phyloP scores from a whole-genome alignment of 2,888 invertebrate species.

The Cordylochernes scorpioides region DNA sequence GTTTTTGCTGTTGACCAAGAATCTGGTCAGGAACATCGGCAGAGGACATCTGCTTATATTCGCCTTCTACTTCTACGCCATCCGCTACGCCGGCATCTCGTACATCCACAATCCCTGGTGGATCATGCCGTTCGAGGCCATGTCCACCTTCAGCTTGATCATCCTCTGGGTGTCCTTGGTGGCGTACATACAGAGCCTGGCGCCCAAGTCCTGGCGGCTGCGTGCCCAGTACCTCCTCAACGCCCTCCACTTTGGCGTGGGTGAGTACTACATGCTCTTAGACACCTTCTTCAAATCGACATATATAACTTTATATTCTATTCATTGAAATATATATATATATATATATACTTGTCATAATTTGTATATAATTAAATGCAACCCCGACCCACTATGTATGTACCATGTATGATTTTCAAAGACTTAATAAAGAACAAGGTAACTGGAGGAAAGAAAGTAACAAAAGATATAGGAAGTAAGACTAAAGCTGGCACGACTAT shows the following conservation, averaged over 20 bases:
- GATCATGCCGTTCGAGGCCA: slow-evolving; percentile 13
- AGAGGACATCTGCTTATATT: slow-evolving; percentile 13
- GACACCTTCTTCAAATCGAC: no score
- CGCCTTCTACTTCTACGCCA: slow-evolving; percentile 14
- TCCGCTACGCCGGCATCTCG: slow-evolving; percentile 19
- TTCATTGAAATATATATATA: no score
- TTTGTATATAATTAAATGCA: no score
- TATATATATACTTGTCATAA: no score
- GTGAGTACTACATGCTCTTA: slow-evolving; percentile 7
- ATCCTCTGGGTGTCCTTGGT: slow-evolving; percentile 14
- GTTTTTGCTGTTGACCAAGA: slow-evolving; percentile 13
- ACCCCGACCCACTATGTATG: no score
- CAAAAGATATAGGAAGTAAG: no score
- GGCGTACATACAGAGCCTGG: slow-evolving; percentile 28
- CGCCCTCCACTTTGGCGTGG: slow-evolving; percentile 14
- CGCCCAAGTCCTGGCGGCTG: slow-evolving; percentile 9
- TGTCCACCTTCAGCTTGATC: slow-evolving; percentile 13
- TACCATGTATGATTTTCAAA: no score
- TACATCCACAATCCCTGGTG: slow-evolving; percentile 11
- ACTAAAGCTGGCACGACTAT: no score
- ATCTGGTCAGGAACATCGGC: slow-evolving; percentile 13
- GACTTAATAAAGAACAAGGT: no score
- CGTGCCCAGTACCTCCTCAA: slow-evolving; percentile 13
- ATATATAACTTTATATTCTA: no score
- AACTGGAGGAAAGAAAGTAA: no score